Evolutionary conservation across 2,888 invertebrate genomes (phyloP).

Genomic region (Pseudoips prasinana): DNA sequence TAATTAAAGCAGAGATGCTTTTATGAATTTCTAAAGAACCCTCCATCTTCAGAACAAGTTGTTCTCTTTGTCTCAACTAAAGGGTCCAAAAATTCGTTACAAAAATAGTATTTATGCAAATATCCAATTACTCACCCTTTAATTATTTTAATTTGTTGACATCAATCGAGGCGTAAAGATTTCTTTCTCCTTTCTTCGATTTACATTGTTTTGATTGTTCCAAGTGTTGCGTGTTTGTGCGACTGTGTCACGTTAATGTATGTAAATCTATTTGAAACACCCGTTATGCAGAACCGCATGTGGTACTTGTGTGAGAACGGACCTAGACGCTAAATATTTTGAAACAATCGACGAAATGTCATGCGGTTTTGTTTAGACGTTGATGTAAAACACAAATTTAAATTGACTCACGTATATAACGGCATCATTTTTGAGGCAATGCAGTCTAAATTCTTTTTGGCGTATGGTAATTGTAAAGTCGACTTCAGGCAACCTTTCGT

Average conservation of each 20-base stretch:
- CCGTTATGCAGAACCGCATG: constrained; percentile 44
- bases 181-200: constrained; percentile 26
- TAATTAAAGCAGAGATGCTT: too few species aligned
- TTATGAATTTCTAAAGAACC: not conserved
- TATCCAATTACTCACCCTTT: constrained; percentile 44
- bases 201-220: constrained; percentile 64
- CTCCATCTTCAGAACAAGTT: not conserved
- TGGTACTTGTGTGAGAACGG: constrained; percentile 40
- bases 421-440: too few species aligned
- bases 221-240: constrained; percentile 38
- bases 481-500: too few species aligned
- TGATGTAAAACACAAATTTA: too few species aligned
- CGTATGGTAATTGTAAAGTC: too few species aligned
- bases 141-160: constrained; percentile 46
- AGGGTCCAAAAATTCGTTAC: constrained; percentile 24
- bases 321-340: constrained; percentile 39
- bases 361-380: not conserved
- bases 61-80: constrained; percentile 21
- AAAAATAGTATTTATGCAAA: constrained; percentile 37
- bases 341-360: constrained; percentile 5
- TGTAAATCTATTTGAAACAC: constrained; percentile 46
- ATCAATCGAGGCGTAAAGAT: constrained; percentile 60
- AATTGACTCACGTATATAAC: too few species aligned
- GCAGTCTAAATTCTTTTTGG: too few species aligned
- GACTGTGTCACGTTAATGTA: constrained; percentile 46